phyloP scores from a whole-genome alignment of 2,113 vertebrate genomes.

The Elephantulus edwardii region DNA sequence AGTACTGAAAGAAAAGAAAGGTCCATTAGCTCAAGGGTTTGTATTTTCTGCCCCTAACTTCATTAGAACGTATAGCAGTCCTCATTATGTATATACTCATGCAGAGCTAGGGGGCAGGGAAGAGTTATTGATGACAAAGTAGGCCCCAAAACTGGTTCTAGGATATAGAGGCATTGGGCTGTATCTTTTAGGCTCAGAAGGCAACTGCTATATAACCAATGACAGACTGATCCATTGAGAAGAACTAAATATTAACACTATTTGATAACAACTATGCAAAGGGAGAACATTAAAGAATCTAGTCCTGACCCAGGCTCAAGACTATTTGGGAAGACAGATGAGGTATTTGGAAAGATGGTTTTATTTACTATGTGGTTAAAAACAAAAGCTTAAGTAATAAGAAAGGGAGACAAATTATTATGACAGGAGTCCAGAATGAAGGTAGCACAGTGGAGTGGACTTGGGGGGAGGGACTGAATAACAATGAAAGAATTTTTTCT shows the following conservation, averaged over 20 bases:
- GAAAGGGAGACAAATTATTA: neutral
- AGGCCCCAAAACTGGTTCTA: neutral
- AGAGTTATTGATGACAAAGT: neutral
- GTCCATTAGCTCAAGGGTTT: neutral
- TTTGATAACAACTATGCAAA: neutral
- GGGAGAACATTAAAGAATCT: neutral
- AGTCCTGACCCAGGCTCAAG: neutral
- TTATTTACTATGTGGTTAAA: neutral
- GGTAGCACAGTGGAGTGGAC: no score
- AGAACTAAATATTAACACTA: neutral
- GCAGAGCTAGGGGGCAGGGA: neutral
- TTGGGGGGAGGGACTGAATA: no score
- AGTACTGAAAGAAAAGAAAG: constrained; percentile 54
- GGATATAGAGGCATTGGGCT: neutral
- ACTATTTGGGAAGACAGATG: neutral
- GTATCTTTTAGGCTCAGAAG: neutral
- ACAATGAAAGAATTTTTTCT: no score
- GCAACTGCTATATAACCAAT: neutral
- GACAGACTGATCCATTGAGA: neutral
- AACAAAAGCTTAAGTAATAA: neutral
- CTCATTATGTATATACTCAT: neutral
- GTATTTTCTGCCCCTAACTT: neutral
- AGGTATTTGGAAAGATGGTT: neutral
- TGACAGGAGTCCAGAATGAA: no score
- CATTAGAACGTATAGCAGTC: neutral